These are phyloP conservation scores for Microtus oregoni DNA, from an alignment of 2,113 vertebrate species.

Conservation along the genomic window DNA sequence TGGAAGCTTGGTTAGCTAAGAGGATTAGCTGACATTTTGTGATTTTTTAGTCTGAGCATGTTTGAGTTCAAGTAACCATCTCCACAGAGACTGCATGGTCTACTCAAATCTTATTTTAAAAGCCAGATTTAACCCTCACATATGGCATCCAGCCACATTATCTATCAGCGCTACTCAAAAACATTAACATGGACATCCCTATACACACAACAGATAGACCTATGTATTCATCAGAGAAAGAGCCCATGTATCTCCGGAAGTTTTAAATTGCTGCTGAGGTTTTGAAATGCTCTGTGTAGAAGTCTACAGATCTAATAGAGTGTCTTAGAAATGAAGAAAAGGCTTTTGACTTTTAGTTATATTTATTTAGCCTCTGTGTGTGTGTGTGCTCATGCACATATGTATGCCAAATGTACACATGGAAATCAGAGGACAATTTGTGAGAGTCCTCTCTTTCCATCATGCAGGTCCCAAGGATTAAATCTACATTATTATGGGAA, in stretches of 20 bases:
- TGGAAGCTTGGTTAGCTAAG: conserved; percentile 15
- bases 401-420: neutral
- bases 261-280: conserved; percentile 6
- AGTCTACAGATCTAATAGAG: neutral
- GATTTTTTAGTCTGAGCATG: conserved; percentile 18
- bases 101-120: conserved; percentile 31
- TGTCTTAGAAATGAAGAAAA: conserved; percentile 3
- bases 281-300: neutral
- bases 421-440: neutral
- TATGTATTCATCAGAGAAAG: neutral
- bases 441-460: neutral
- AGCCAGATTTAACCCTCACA: neutral
- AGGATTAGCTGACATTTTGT: conserved; percentile 46
- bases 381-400: neutral
- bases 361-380: neutral
- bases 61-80: neutral
- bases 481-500: neutral
- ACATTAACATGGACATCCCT: neutral
- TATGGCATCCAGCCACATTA: neutral
- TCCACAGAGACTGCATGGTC: neutral
- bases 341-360: neutral
- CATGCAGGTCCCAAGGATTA: no score
- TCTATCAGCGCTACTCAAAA: neutral
- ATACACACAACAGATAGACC: neutral
- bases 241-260: neutral